Conservation (phyloP, 2,797 vertebrate species). For the Enteromius mattozi region DNA sequence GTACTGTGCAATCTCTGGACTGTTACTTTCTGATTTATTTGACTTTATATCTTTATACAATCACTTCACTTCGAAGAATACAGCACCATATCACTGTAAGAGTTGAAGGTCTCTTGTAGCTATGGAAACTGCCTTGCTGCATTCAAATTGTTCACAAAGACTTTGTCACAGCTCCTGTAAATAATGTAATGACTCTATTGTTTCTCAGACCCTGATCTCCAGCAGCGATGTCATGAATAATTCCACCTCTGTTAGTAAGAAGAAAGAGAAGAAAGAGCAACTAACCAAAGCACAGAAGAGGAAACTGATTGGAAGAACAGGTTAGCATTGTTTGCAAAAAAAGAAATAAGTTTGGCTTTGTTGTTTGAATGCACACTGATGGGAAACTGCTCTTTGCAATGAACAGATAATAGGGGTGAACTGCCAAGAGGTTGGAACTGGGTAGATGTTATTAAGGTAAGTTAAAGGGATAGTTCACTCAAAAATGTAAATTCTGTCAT, state of each 20-base stretch:
- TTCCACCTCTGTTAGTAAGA: slow-evolving; percentile 78
- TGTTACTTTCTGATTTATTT: background rate
- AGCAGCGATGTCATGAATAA: slow-evolving; percentile 75
- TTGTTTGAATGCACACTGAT: background rate
- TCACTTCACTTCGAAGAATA: background rate
- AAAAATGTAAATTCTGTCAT: too few relatives aligned
- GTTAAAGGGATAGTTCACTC: background rate
- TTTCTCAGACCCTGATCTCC: slow-evolving; percentile 78
- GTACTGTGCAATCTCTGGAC: background rate
- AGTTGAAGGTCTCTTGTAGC: background rate
- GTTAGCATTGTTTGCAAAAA: slow-evolving; percentile 66
- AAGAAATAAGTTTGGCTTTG: background rate
- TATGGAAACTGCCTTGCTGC: background rate
- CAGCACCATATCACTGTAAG: background rate
- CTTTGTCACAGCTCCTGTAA: background rate
- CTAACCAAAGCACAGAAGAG: slow-evolving; percentile 97
- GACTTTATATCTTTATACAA: background rate
- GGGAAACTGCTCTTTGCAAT: slow-evolving; percentile 14
- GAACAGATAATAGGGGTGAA: slow-evolving; percentile 92
- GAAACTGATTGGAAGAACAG: slow-evolving; percentile 91
- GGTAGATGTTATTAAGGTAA: slow-evolving; percentile 96
- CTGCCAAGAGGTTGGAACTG: slow-evolving; percentile 97
- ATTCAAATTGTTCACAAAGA: background rate
- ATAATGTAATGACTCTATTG: background rate
- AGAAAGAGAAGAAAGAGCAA: slow-evolving; percentile 95